Evolutionary conservation across 2,888 invertebrate genomes (phyloP), one percentile per base, ranked within the genome.

Genomic region (Drosophila merina): DNA sequence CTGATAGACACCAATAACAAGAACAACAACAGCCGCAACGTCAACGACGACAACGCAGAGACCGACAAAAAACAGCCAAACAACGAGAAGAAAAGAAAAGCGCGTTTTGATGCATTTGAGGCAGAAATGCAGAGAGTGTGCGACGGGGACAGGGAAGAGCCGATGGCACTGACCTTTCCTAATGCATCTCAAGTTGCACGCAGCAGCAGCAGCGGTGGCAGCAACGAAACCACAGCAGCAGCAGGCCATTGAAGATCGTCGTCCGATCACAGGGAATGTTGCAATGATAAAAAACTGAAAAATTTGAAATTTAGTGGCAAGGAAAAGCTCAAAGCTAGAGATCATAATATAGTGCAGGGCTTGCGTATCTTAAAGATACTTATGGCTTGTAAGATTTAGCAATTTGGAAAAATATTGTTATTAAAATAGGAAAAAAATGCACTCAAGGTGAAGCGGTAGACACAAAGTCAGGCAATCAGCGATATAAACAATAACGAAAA

Each of bases 31-130:
- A 50, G 36, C 70, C 49, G 55, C 66, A 64, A 58, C 71, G 55
- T 47, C 67, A 25, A 44, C 76, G 49, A 60, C 74, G 59, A 71
- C 75, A 62, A 71, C 56, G 62, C 66, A 62, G 72, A 74, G 68
- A 74, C 72, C 87, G 71, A 81, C 81, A 79, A 77, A 83, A 63
- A 50, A 44, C 40, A 42, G 4, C 40, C 8, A 42, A 36, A 45
- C 70, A 55, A 26, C 26, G 28, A 50, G 8, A 40, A 25, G 26
- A 30, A 49, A 64, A 63, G 68, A 64, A 64, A 83, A 86, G 80
- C 86, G 83, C 86, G 86, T 86, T 88, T 86, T 88, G 88, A 84
- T 88, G 83, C 86, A 88, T 88, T 88, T 86, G 87, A 72, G 88
- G 85, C 87, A 76, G 49, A 52, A 73, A 57, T 44, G 57, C 47